A percentile compares a stretch with the other conserved stretches of the same genome.
These are phyloP conservation scores for Ctenoplectra terminalis DNA, from an alignment of 1,140 invertebrate species.

Conservation along the genomic window DNA sequence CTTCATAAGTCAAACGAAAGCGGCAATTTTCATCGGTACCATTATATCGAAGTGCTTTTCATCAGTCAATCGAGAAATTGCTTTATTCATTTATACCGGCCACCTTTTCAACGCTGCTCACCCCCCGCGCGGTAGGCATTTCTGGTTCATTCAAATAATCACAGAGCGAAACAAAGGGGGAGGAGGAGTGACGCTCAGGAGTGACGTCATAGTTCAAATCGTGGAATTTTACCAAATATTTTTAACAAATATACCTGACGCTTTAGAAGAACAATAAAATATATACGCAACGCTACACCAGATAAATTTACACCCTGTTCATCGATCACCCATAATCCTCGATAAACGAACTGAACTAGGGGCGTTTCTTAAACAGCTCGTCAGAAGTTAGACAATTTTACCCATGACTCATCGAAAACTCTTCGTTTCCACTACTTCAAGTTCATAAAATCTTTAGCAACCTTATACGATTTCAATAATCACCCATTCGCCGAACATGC, in stretches of 20 bases:
- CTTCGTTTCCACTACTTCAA: background rate
- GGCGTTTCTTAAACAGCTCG: background rate
- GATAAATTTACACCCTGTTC: too few species aligned
- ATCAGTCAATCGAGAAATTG: constrained; percentile 61
- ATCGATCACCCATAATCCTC: too few species aligned
- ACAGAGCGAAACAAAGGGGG: background rate
- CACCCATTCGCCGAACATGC: background rate
- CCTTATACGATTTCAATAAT: background rate
- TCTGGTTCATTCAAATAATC: constrained; percentile 50
- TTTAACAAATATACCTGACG: too few species aligned
- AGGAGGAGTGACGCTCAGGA: background rate
- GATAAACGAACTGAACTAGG: background rate
- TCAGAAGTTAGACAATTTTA: background rate
- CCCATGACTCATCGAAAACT: background rate
- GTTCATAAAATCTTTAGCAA: too few species aligned
- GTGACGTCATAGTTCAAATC: background rate
- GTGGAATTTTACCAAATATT: background rate
- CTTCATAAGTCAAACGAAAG: constrained; percentile 52
- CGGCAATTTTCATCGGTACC: constrained; percentile 56
- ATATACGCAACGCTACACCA: too few species aligned
- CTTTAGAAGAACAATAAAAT: too few species aligned
- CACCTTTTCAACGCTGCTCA: constrained; percentile 21
- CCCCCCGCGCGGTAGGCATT: background rate
- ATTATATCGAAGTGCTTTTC: constrained; percentile 54
- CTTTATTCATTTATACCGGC: constrained; percentile 35